Conservation (phyloP, 2,113 vertebrate genomes). For the Forbesichthys agassizii region DNA sequence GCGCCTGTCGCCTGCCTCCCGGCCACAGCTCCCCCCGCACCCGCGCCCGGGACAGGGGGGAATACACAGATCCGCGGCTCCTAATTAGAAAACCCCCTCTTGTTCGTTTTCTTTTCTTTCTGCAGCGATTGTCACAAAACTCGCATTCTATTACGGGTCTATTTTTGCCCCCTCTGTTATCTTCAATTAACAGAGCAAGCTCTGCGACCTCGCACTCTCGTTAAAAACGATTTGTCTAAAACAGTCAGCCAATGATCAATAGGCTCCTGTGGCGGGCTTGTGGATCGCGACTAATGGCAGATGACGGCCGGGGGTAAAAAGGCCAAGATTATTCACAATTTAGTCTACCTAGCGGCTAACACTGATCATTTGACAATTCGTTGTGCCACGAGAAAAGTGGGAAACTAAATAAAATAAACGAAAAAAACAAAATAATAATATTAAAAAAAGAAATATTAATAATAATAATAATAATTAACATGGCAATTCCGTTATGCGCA, state of each 20-base stretch:
- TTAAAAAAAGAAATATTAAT: too few species aligned
- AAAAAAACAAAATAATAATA: too few species aligned
- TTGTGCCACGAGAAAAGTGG: too few species aligned
- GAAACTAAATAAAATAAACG: too few species aligned
- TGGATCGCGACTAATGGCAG: constrained; percentile 62
- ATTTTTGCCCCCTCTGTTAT: constrained; percentile 77
- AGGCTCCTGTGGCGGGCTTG: constrained; percentile 66
- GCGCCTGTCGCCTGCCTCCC: constrained; percentile 83
- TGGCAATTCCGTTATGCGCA: too few species aligned
- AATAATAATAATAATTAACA: too few species aligned
- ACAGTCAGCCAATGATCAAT: constrained; percentile 79
- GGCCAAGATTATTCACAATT: constrained; percentile 72
- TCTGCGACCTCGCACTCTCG: constrained; percentile 73
- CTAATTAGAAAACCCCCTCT: constrained; percentile 75
- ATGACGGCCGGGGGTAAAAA: constrained; percentile 70
- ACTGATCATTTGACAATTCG: too few species aligned
- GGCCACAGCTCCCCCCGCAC: constrained; percentile 75
- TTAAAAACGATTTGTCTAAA: constrained; percentile 75
- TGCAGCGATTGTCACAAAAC: constrained; percentile 74
- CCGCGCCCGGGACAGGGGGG: constrained; percentile 51
- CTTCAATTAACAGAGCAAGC: constrained; percentile 79
- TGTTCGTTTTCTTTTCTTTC: constrained; percentile 72
- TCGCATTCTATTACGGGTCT: constrained; percentile 73
- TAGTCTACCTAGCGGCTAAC: background rate
- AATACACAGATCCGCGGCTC: constrained; percentile 59